Base-by-base conservation (phyloP, 2,888 invertebrate genomes). In the Adelphocoris suturalis region DNA sequence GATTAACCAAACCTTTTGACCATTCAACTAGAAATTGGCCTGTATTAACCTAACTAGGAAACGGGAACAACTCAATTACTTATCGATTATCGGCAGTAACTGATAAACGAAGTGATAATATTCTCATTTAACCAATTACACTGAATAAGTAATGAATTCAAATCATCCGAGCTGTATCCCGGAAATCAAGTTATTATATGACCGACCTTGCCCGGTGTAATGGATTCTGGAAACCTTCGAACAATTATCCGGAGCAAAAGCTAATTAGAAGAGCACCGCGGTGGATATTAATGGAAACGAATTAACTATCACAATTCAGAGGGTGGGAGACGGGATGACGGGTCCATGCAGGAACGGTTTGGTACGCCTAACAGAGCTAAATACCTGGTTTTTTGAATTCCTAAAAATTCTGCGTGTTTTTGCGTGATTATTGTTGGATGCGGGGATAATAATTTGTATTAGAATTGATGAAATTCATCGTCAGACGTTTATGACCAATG, bases 111-210 rank as follows among this genome's bases (percentile, higher is more conserved):
- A 84, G 84, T 84, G 55, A 84, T 84, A 84, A 84, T 48, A 55
- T 12, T 48, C 84, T 84, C 84, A 84, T 84, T 84, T 19, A 23
- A 52, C 84, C 84, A 84, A 84, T 84, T 84, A 84, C 52, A 55
- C 55, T 55, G 84, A 55, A 84, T 55, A 16, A 12, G 12, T 55
- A 55, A 84, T 84, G 84, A 84, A 84, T 84, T n/a, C n/a, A 55
- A 84, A 84, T 84, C 46, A 55, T 84, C 84, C 52, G 37, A 2
- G 7, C 27, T 11, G 19, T 13, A 19, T 28, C 19, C 84, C 84
- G 84, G 84, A 84, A 84, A 84, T 84, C 84, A 27, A 84, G 48
- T 84, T 84, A 84, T 84, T 84, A 84, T 55, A 55, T 55, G 84
- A 84, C 84, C 55, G 84, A 84, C 84, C 84, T 84, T 84, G 84